These are phyloP conservation scores for Peromyscus eremicus DNA, from an alignment of 2,797 vertebrate genomes.

Conservation along the genomic window DNA sequence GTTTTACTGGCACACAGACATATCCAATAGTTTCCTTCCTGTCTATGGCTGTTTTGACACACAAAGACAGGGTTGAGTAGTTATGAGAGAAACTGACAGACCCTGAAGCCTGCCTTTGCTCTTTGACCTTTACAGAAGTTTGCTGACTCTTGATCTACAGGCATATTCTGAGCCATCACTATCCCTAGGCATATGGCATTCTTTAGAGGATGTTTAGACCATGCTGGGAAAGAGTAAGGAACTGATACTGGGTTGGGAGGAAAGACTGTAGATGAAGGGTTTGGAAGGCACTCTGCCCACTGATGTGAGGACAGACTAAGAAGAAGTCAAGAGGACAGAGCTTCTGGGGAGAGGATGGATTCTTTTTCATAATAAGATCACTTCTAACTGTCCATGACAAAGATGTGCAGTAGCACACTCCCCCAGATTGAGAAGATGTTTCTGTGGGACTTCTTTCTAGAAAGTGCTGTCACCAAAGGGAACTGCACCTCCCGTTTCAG, in stretches of 20 bases:
- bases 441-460: background rate
- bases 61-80: background rate
- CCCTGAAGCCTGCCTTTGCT: background rate
- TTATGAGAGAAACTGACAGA: background rate
- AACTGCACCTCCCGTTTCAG: background rate
- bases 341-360: background rate
- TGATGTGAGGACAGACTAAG: background rate
- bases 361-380: conserved; percentile 11
- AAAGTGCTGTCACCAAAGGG: background rate
- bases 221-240: background rate
- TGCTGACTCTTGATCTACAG: background rate
- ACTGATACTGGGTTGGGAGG: background rate
- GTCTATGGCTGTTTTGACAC: background rate
- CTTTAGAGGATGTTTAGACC: background rate
- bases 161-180: background rate
- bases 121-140: background rate
- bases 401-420: background rate
- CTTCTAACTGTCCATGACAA: background rate
- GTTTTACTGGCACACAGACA: background rate
- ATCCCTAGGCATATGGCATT: background rate
- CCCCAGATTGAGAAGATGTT: background rate
- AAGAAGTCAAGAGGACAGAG: background rate
- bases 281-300: background rate
- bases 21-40: background rate
- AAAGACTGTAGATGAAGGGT: background rate